phyloP scores from a whole-genome alignment of 2,797 vertebrate species.

The Sebastiscus albofasciatus region DNA sequence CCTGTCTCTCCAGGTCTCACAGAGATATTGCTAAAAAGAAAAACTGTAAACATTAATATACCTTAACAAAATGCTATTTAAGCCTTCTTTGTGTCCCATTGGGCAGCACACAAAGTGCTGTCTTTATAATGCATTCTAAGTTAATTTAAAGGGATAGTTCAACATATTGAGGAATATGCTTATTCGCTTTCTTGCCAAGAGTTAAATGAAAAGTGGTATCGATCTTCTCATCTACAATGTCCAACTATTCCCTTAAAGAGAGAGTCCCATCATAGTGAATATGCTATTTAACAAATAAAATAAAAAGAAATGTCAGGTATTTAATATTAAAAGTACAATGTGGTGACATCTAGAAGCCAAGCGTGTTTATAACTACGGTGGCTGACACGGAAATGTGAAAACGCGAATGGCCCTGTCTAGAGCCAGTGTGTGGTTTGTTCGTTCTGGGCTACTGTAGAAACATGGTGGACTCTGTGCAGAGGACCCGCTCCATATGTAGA shows the following conservation, averaged over 20 bases:
- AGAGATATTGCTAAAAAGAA: neutral
- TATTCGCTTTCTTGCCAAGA: too few species aligned
- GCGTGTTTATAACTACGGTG: too few species aligned
- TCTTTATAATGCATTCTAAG: neutral
- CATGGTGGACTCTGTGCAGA: too few species aligned
- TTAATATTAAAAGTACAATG: neutral
- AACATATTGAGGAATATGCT: neutral
- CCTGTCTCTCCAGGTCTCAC: neutral
- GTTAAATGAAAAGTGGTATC: neutral
- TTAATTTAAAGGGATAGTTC: neutral
- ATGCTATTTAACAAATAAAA: neutral
- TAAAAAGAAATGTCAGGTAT: neutral
- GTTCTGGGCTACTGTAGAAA: too few species aligned
- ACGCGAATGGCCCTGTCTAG: too few species aligned
- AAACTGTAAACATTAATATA: neutral
- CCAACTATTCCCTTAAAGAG: neutral
- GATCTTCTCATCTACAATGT: neutral
- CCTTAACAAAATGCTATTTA: neutral
- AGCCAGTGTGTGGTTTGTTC: too few species aligned
- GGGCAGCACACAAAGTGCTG: neutral
- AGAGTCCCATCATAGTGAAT: too few species aligned
- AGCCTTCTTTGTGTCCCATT: neutral
- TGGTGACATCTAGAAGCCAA: too few species aligned
- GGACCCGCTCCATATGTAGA: too few species aligned
- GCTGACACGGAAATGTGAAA: too few species aligned